Percentiles rank a stretch among this genome's conserved stretches.
Conservation (phyloP, 2,888 invertebrate species). For the Parasteatoda lunata region DNA sequence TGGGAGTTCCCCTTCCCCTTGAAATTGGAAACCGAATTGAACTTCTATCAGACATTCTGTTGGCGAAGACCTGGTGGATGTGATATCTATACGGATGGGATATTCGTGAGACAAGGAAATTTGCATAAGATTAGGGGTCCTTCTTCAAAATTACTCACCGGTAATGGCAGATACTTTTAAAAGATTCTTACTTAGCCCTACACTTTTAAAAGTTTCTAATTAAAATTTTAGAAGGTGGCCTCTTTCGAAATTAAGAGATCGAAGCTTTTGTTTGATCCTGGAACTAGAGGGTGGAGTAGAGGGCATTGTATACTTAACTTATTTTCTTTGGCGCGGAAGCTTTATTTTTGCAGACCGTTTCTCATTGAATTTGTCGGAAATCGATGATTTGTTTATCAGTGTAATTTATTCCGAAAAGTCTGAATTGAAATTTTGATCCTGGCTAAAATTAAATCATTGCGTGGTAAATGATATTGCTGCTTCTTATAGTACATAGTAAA, state of each 20-base stretch:
- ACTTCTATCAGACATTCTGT: conserved; percentile 15
- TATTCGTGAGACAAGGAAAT: conserved; percentile 10
- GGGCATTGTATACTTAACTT: neutral
- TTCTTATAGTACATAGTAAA: too few species aligned
- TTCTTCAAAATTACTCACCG: conserved; percentile 40
- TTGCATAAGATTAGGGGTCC: conserved; percentile 47
- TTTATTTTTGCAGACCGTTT: too few species aligned
- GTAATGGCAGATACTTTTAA: conserved; percentile 38
- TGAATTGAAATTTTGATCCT: too few species aligned
- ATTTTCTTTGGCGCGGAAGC: neutral
- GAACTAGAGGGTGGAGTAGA: neutral
- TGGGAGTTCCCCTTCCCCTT: too few species aligned
- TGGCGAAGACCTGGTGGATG: neutral
- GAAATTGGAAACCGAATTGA: conserved; percentile 57
- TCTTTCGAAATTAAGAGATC: neutral
- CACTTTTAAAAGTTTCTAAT: conserved; percentile 39
- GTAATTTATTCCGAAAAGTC: too few species aligned
- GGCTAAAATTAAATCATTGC: too few species aligned
- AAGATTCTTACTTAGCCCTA: conserved; percentile 4
- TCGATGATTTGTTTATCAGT: neutral
- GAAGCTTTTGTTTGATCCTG: neutral
- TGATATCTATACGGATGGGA: neutral
- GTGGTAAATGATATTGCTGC: too few species aligned
- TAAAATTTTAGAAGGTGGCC: conserved; percentile 22
- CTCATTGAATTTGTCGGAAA: too few species aligned